These are phyloP conservation scores for Caenorhabditis doughertyi DNA, from an alignment of 2,888 invertebrate species.

Conservation along the genomic window DNA sequence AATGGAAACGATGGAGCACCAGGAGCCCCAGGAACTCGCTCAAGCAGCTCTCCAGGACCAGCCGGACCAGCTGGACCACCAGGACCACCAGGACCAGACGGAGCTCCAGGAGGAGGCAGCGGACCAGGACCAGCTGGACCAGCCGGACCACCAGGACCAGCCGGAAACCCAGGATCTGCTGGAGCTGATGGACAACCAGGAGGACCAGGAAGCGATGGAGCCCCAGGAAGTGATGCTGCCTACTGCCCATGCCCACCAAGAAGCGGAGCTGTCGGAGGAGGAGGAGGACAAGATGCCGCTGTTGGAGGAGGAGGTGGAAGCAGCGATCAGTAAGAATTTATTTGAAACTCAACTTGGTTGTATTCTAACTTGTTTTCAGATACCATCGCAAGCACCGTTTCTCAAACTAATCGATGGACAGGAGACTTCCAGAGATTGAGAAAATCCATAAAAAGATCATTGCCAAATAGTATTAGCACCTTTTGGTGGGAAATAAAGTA, in stretches of 20 bases:
- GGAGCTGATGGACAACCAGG: conserved; percentile 70
- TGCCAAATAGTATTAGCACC: conserved; percentile 49
- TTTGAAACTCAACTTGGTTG: not conserved
- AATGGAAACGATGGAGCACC: conserved; percentile 61
- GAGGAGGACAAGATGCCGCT: conserved; percentile 43
- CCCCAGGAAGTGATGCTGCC: conserved; percentile 67
- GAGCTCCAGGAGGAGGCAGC: conserved; percentile 66
- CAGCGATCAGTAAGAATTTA: conserved; percentile 7
- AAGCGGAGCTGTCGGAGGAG: conserved; percentile 44
- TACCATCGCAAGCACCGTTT: conserved; percentile 59
- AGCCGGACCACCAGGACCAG: conserved; percentile 71
- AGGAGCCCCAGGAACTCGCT: conserved; percentile 68
- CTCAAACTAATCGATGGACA: conserved; percentile 63
- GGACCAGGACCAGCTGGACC: conserved; percentile 70
- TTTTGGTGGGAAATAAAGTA: conserved; percentile 50
- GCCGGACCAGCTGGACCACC: conserved; percentile 70
- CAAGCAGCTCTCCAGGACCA: conserved; percentile 66
- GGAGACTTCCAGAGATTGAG: conserved; percentile 28
- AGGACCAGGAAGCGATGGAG: conserved; percentile 70
- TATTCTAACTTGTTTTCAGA: conserved; percentile 23
- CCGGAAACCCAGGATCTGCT: conserved; percentile 69
- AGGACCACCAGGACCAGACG: conserved; percentile 68
- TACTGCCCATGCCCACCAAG: conserved; percentile 71
- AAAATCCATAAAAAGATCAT: conserved; percentile 22
- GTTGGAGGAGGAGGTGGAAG: conserved; percentile 25